Base-by-base conservation (phyloP, 2,797 vertebrate genomes). In the Sebastes flavidus region DNA sequence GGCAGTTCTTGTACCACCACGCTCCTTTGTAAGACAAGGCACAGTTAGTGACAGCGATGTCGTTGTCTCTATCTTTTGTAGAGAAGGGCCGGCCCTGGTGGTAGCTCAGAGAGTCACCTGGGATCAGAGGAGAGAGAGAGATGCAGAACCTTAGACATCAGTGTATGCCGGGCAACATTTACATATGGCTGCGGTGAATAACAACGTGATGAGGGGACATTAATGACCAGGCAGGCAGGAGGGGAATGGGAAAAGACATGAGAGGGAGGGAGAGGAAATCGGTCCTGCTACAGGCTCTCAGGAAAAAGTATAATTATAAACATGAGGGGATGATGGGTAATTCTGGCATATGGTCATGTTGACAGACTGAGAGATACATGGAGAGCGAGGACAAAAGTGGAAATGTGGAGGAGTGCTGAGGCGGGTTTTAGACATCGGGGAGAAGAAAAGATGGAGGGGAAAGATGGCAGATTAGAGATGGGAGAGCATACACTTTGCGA, bases 1-100 rank as follows among this genome's bases (percentile, higher is more conserved):
- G 99, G 92, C 98, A 99, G 94, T 99, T 99, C 95, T 99, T 99
- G 38, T 99, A 99, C 99, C 99, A 99, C 99, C 99, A 99, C 6
- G 98, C 99, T 77, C 99, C 99, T 95, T 99, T 99, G 94, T 99
- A 99, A 6, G 99, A 99, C 95, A 97, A 95, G 87, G 99, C 99
- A 25, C 99, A 99, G 94, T 99, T 99, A 85, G 98, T 99, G 80
- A 99, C 98, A 4, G 99, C 99, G 0, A 99, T 97, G 4, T 99
- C 99, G 0, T 99, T 99, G 95, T 99, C 99, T 89, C 97, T 96
- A 94, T 99, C 99, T 96, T 98, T 97, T 9, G 99, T 99, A 78
- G 99, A 99, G 95, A 99, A 99, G 32, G 98, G 98, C 5, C 98
- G 96, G 34, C 98, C 97, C 88, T 99, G 98, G 86, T 99, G 99